Conservation (phyloP, 2,888 invertebrate species). For the Atrina japonica region DNA sequence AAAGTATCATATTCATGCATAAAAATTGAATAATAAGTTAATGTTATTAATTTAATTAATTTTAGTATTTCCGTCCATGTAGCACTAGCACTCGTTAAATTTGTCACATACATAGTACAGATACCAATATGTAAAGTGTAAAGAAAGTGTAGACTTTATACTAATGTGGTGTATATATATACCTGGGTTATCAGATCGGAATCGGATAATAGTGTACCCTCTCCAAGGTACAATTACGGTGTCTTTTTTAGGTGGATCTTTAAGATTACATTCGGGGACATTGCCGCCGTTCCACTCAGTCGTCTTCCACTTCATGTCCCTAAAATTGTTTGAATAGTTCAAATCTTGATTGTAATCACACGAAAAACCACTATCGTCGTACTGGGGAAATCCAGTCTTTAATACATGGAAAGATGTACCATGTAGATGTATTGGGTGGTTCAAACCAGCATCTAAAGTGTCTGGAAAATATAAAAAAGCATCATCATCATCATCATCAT, state of each 20-base stretch:
- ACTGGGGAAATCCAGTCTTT: constrained; percentile 60
- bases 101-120: no score
- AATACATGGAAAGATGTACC: constrained; percentile 71
- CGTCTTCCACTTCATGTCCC: constrained; percentile 26
- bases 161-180: no score
- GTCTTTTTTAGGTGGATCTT: constrained; percentile 26
- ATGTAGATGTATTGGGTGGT: constrained; percentile 72
- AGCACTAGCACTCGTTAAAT: no score
- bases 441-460: constrained; percentile 43
- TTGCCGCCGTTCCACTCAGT: constrained; percentile 2
- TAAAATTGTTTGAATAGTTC: constrained; percentile 39
- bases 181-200: constrained; percentile 14
- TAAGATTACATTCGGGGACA: neutral
- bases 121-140: no score
- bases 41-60: no score
- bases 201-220: constrained; percentile 8
- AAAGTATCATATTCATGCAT: no score
- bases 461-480: no score
- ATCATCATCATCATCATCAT: no score
- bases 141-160: no score
- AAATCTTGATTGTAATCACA: constrained; percentile 53
- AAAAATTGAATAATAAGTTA: no score
- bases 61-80: no score
- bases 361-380: constrained; percentile 36
- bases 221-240: constrained; percentile 33